Base-by-base conservation (phyloP, 2,113 vertebrate genomes). In the Entosphenus tridentatus region DNA sequence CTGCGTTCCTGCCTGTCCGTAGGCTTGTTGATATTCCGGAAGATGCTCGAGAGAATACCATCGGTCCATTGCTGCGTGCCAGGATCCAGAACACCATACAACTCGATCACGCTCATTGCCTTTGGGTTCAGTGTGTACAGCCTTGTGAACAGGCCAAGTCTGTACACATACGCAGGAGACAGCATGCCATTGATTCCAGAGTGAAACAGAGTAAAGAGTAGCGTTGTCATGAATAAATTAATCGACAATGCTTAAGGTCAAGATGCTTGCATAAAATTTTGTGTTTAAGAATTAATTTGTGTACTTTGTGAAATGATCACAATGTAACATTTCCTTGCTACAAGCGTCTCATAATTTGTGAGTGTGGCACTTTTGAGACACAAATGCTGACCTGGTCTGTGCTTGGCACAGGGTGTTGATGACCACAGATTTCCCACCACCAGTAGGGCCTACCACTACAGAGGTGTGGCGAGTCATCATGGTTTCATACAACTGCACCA, bases 391-490 rank as follows among this genome's bases (percentile, higher is more conserved):
- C 93, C 79, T 92, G 39, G 83, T 93, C 78, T 98, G 92, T 70
- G 92, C 86, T 68, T 85, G 86, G 75, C 90, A 95, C 75, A 98
- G 81, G 12, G 88, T 75, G 11, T 77, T 89, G 74, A 96, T 92
- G 76, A 96, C 86, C 75, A 98, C 89, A 0, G 93, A 87, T 78
- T 98, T 98, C 71, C 93, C 92, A 14, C 93, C 93, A 72, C 89
- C 86, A 0, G 93, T 98, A 56, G 92, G 92, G 57, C 93, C 93
- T 70, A 98, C 92, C 69, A 95, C 76, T 89, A 98, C 93, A 0
- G 89, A 95, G 1, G 93, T 90, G 77, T 98, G 93, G 69, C 88
- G 85, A 65, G 89, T 98, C 76, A 97, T 78, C 92, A 96, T 98
- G 4, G 92, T 97, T 79, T 98, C 93, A 58, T 88, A 95, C 85